These are phyloP conservation scores for Beris chalybata DNA, from an alignment of 2,888 invertebrate genomes.

Conservation along the genomic window DNA sequence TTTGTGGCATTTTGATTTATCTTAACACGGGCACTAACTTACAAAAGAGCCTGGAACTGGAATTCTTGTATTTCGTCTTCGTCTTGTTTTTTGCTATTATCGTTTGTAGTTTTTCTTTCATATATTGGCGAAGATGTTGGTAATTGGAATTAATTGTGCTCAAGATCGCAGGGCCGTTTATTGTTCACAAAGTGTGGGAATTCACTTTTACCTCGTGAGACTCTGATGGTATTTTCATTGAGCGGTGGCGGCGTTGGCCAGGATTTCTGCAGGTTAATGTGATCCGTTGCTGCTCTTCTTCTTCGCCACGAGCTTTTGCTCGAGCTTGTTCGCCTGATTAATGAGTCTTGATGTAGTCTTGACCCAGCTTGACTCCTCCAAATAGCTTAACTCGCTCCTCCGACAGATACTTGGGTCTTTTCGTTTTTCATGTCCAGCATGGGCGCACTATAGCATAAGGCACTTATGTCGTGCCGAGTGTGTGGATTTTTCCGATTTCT, in stretches of 20 bases:
- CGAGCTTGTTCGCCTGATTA: conserved; percentile 15
- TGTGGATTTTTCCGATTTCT: conserved; percentile 6
- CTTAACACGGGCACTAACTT: neutral
- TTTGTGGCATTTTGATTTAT: conserved; percentile 29
- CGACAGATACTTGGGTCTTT: neutral
- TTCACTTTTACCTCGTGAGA: conserved; percentile 37
- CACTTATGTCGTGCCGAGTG: conserved; percentile 2
- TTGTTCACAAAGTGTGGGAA: conserved; percentile 36
- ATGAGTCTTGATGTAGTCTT: conserved; percentile 11
- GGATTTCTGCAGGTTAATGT: neutral
- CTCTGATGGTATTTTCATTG: conserved; percentile 28
- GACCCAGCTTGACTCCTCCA: conserved; percentile 14
- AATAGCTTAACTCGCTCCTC: conserved; percentile 9
- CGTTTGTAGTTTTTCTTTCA: neutral
- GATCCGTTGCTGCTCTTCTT: neutral
- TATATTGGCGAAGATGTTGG: conserved; percentile 24
- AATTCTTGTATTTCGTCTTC: conserved; percentile 20
- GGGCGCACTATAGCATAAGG: conserved; percentile 7
- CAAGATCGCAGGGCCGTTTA: conserved; percentile 24
- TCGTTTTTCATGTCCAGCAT: conserved; percentile 3
- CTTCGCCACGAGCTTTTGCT: neutral
- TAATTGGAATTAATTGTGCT: conserved; percentile 35
- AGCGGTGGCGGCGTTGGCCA: conserved; percentile 15
- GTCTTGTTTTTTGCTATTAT: conserved; percentile 19
- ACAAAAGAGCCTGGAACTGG: conserved; percentile 7